Evolutionary conservation across 2,113 vertebrate genomes (phyloP), one percentile per base, ranked within the genome.

Genomic region (Megaptera novaeangliae): DNA sequence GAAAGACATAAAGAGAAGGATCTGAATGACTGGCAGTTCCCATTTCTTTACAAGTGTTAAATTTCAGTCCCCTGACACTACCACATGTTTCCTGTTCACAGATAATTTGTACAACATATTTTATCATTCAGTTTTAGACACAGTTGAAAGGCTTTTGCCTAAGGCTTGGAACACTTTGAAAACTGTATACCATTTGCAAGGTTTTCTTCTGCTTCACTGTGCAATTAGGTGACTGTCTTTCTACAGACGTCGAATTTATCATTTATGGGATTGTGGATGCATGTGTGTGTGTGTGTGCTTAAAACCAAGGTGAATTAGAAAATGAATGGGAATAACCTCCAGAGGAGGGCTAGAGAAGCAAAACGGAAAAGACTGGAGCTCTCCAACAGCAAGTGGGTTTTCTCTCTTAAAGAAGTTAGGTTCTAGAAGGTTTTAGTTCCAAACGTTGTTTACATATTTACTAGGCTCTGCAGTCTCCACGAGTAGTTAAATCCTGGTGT

Each of bases 31-130:
- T 99, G 99, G 98, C 99, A 99, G 98, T 98, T 99, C 99, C 98
- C 98, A 99, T 99, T 99, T 99, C 99, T 99, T 99, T 99, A 99
- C 99, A 99, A 99, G 99, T 99, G 99, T 99, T 99, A 99, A 98
- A 99, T 99, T 99, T 99, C 98, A 98, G 99, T 99, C 99, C 98
- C 98, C 98, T 98, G 99, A 98, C 99, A 99, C 99, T 98, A 98
- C 99, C 99, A 99, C 99, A 99, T 99, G 99, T 99, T 99, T 99
- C 99, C 98, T 99, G 98, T 99, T 99, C 99, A 99, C 99, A 99
- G 99, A 99, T 99, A 99, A 99, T 99, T 99, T 99, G 99, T 99
- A 99, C 98, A 99, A 99, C 99, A 99, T 99, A 99, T 99, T 99
- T 99, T 99, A 99, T 99, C 99, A 99, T 99, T 99, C 99, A 99